Evolutionary conservation across 2,888 invertebrate genomes (phyloP).

Genomic region (Blomia tropicalis): DNA sequence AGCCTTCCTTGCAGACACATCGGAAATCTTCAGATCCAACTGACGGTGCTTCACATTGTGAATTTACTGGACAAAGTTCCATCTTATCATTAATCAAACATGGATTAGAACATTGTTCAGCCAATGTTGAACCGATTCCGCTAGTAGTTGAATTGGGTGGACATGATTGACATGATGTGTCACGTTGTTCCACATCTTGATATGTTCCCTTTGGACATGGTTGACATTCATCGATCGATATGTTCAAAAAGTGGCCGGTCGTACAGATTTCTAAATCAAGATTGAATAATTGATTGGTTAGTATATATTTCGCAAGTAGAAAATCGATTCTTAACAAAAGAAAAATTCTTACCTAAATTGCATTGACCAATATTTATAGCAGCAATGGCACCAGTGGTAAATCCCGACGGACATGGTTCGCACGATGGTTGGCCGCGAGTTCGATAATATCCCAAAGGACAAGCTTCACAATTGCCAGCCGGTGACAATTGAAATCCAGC

Average conservation of each 20-base stretch:
- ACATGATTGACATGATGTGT: slow-evolving; percentile 67
- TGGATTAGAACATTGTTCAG: slow-evolving; percentile 71
- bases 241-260: slow-evolving; percentile 59
- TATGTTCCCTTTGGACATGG: slow-evolving; percentile 76
- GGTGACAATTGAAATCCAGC: slow-evolving; percentile 42
- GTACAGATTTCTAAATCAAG: slow-evolving; percentile 38
- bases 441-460: slow-evolving; percentile 71
- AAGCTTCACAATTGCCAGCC: slow-evolving; percentile 78
- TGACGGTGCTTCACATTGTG: slow-evolving; percentile 46
- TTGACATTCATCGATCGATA: slow-evolving; percentile 60
- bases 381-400: slow-evolving; percentile 71
- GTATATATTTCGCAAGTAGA: not conserved
- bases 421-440: slow-evolving; percentile 67
- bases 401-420: slow-evolving; percentile 65
- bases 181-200: slow-evolving; percentile 64
- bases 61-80: slow-evolving; percentile 70
- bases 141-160: slow-evolving; percentile 79
- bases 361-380: slow-evolving; percentile 74
- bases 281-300: slow-evolving; percentile 18
- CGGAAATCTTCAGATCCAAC: slow-evolving; percentile 23
- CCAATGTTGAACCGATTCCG: slow-evolving; percentile 57
- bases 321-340: slow-evolving; percentile 24
- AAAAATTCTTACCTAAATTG: slow-evolving; percentile 59
- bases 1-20: slow-evolving; percentile 23
- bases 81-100: slow-evolving; percentile 54